A percentile compares a stretch with the other conserved stretches of the same genome.
phyloP scores from a whole-genome alignment of 1,140 invertebrate species.

The Pemphigus obesinymphae region DNA sequence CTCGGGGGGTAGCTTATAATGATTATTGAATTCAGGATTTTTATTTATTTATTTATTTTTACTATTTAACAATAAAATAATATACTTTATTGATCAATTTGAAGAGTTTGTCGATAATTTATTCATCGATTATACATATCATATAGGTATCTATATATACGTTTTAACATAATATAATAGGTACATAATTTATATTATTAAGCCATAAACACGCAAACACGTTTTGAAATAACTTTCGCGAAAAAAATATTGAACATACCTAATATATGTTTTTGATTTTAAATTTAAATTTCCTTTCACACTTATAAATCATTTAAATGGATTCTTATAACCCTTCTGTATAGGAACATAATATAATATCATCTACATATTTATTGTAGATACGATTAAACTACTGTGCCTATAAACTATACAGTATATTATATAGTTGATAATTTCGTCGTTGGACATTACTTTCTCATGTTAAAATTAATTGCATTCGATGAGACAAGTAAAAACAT shows the following conservation, averaged over 20 bases:
- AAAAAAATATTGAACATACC: background rate
- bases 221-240: background rate
- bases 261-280: background rate
- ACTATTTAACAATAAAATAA: too few relatives aligned
- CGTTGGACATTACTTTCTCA: too few relatives aligned
- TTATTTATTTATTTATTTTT: background rate
- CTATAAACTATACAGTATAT: too few relatives aligned
- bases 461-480: too few relatives aligned
- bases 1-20: background rate
- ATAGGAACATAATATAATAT: too few relatives aligned
- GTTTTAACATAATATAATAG: background rate
- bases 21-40: background rate
- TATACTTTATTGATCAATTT: background rate
- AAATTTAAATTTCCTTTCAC: background rate
- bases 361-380: too few relatives aligned
- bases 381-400: too few relatives aligned
- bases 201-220: background rate
- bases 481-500: too few relatives aligned
- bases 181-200: background rate
- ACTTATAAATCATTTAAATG: too few relatives aligned
- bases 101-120: background rate
- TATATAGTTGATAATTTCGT: too few relatives aligned
- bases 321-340: too few relatives aligned
- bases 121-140: background rate
- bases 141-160: too few relatives aligned